Evolutionary conservation across 2,797 vertebrate species (phyloP).

Genomic region (Lycodopsis pacificus): DNA sequence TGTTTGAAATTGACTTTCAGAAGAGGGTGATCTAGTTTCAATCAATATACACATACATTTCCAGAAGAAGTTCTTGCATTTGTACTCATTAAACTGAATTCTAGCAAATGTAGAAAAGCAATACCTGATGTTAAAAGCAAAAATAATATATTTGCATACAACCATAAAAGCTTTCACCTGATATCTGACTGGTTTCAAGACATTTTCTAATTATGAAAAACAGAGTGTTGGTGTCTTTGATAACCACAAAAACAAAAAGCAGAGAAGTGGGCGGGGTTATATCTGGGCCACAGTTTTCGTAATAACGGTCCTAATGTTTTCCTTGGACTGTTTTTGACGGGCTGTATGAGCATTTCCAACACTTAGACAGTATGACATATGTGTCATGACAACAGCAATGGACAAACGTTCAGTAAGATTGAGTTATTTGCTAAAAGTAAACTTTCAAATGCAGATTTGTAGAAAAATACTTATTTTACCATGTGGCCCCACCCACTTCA

Average conservation of each 20-base stretch:
- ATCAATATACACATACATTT: constrained; percentile 12
- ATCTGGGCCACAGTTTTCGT: constrained; percentile 6
- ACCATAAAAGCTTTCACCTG: constrained; percentile 43
- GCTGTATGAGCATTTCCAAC: not conserved
- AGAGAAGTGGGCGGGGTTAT: constrained; percentile 17
- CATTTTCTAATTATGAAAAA: constrained; percentile 21
- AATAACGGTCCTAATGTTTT: constrained; percentile 8
- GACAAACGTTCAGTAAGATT: constrained; percentile 5
- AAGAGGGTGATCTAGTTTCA: constrained; percentile 17
- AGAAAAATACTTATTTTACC: not conserved
- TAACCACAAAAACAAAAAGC: constrained; percentile 28
- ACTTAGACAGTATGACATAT: not conserved
- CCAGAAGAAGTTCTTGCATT: constrained; percentile 12
- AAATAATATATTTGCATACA: constrained; percentile 40
- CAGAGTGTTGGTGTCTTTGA: constrained; percentile 22
- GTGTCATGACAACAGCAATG: constrained; percentile 21
- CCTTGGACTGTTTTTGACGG: constrained; percentile 11
- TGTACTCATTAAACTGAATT: constrained; percentile 29
- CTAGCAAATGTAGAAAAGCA: constrained; percentile 69
- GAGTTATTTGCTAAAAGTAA: constrained; percentile 3
- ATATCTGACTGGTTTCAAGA: constrained; percentile 41
- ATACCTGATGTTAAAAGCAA: constrained; percentile 57
- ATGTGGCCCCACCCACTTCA: constrained; percentile 22
- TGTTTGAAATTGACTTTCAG: constrained; percentile 27
- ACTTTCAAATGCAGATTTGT: constrained; percentile 11